Percentiles rank a stretch among this genome's conserved stretches.
Conservation (phyloP, 2,888 invertebrate species). For the Amphimallon solstitiale region DNA sequence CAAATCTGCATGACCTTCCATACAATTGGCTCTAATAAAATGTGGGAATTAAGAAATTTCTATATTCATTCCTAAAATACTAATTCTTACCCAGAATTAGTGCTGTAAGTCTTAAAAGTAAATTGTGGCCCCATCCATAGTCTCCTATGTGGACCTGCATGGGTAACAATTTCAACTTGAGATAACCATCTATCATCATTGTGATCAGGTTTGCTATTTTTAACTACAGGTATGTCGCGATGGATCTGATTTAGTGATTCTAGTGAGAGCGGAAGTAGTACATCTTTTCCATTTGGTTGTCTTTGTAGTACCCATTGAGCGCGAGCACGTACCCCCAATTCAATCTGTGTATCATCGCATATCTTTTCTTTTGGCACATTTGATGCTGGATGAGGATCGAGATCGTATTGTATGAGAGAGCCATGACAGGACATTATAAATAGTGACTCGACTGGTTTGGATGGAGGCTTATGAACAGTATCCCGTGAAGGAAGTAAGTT, state of each 20-base stretch:
- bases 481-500: slow-evolving; percentile 56
- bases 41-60: too few species aligned
- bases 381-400: slow-evolving; percentile 79
- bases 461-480: slow-evolving; percentile 58
- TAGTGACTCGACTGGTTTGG: slow-evolving; percentile 81
- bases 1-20: too few species aligned
- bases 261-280: slow-evolving; percentile 79
- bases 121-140: slow-evolving; percentile 99
- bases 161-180: slow-evolving; percentile 97
- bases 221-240: slow-evolving; percentile 50
- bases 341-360: slow-evolving; percentile 87
- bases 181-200: slow-evolving; percentile 91
- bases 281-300: slow-evolving; percentile 71
- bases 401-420: slow-evolving; percentile 85
- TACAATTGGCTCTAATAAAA: too few species aligned
- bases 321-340: slow-evolving; percentile 84
- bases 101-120: slow-evolving; percentile 92
- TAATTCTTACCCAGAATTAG: slow-evolving; percentile 73
- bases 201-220: slow-evolving; percentile 51
- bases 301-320: slow-evolving; percentile 91
- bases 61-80: too few species aligned
- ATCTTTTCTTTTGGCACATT: slow-evolving; percentile 83
- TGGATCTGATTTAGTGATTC: slow-evolving; percentile 74
- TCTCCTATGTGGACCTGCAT: slow-evolving; percentile 93
- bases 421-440: slow-evolving; percentile 92